Evolutionary conservation across 2,797 vertebrate species (phyloP).

Genomic region (Paguma larvata): DNA sequence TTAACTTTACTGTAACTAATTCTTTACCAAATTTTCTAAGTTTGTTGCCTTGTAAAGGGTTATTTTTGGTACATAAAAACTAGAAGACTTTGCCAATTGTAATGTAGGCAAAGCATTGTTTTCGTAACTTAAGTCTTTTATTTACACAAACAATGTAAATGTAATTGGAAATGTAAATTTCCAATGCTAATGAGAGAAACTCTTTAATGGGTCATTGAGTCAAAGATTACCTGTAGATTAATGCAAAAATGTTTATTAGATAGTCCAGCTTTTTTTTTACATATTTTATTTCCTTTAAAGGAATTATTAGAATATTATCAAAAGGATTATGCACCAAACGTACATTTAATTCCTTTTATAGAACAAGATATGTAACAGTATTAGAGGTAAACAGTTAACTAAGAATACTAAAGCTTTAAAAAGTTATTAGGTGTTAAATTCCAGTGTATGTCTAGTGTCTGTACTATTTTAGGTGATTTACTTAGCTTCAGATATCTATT

Average conservation of each 20-base stretch:
- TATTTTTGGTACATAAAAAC: neutral
- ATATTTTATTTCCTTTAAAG: neutral
- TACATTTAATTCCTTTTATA: neutral
- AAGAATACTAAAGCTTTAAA: neutral
- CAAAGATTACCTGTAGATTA: neutral
- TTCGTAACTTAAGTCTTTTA: neutral
- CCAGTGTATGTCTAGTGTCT: neutral
- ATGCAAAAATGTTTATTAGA: neutral
- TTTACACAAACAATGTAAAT: neutral
- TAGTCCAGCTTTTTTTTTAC: neutral
- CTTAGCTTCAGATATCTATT: neutral
- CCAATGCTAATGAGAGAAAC: neutral
- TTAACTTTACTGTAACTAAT: neutral
- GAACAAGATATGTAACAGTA: neutral
- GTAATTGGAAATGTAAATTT: conserved; percentile 24
- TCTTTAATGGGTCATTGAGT: neutral
- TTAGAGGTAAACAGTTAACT: neutral
- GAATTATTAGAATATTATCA: neutral
- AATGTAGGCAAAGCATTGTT: neutral
- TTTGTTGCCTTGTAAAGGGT: neutral
- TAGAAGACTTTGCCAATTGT: neutral
- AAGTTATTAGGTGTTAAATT: neutral
- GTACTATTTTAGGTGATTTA: neutral
- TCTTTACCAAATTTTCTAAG: neutral
- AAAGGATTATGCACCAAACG: neutral